Evolutionary conservation across 2,888 invertebrate genomes (phyloP), one percentile per base, ranked within the genome.

Genomic region (Stramonita haemastoma): DNA sequence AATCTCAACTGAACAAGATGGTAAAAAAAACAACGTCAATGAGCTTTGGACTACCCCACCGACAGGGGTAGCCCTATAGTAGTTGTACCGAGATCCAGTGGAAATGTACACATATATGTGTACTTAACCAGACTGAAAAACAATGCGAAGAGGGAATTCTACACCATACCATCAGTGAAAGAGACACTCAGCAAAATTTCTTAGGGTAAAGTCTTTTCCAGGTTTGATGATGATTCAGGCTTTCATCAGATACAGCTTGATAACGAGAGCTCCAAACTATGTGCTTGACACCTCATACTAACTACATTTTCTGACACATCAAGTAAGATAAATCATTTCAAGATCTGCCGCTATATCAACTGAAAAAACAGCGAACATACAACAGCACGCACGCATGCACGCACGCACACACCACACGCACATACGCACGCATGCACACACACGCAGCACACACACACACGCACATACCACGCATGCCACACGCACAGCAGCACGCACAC

Each of bases 61-160:
- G 34, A 88, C 57, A 83, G 81, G 81, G 66, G 56, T 32, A 79
- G 56, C 57, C 81, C 87, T 1, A 88, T 34, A 19, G 57, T 57
- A 26, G 81, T 81, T n/a, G 57, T 85, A 19, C 85, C 89, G 11
- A 85, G 57, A 57, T 2, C 85, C 19, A 85, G 70, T 66, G 66
- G 70, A 32, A 36, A 85, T 8, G 32, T 85, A n/a, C 22, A 57
- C 22, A 29, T 85, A 26, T 85, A 57, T 19, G 29, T 85, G 57
- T 57, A 85, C 57, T 46, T 85, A 29, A 85, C 85, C 26, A 34
- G n/a, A 57, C 57, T 85, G 19, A 85, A 85, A 57, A 56, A 57
- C n/a, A 57, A 13, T 17, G 79, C 34, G 34, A 79, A 36, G 22
- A 32, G 79, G 26, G 79, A 79, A 36, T 5, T 34, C 34, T 79